phyloP scores from a whole-genome alignment of 2,797 vertebrate genomes.

The Pseudomugil tenellus region DNA sequence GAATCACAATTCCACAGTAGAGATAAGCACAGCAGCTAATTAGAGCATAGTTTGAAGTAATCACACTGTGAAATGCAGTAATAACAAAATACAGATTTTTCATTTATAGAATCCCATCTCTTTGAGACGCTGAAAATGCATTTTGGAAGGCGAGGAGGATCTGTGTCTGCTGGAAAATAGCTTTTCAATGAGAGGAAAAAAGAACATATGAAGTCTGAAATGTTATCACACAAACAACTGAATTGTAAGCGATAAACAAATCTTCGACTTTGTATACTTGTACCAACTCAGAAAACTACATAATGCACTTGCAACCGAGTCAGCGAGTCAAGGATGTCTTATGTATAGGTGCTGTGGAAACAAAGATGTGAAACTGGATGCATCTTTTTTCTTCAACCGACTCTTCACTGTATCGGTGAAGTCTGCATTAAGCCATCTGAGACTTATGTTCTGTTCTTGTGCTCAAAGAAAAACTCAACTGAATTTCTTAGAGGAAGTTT shows the following conservation, averaged over 20 bases:
- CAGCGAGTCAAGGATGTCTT: background rate
- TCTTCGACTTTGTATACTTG: background rate
- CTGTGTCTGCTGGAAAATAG: background rate
- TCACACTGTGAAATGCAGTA: slow-evolving; percentile 10
- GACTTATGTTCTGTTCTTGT: background rate
- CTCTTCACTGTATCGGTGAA: slow-evolving; percentile 13
- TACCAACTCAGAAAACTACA: slow-evolving; percentile 5
- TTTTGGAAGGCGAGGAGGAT: background rate
- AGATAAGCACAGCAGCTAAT: slow-evolving; percentile 40
- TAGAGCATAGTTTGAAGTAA: slow-evolving; percentile 25
- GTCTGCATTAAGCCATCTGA: slow-evolving; percentile 30
- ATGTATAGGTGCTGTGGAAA: slow-evolving; percentile 30
- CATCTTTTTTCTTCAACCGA: background rate
- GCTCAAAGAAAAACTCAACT: background rate
- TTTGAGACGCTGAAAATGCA: slow-evolving; percentile 3
- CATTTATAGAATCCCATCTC: slow-evolving; percentile 19
- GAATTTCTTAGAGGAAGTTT: slow-evolving; percentile 13
- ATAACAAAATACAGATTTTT: slow-evolving; percentile 20
- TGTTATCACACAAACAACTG: slow-evolving; percentile 10
- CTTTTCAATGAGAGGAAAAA: slow-evolving; percentile 2
- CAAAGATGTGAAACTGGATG: slow-evolving; percentile 36
- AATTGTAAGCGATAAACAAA: slow-evolving; percentile 29
- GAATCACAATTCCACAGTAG: slow-evolving; percentile 30
- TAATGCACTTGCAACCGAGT: slow-evolving; percentile 17
- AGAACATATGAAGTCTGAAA: slow-evolving; percentile 1